Evolutionary conservation across 2,797 vertebrate genomes (phyloP).

Genomic region (Labeo calbasu): DNA sequence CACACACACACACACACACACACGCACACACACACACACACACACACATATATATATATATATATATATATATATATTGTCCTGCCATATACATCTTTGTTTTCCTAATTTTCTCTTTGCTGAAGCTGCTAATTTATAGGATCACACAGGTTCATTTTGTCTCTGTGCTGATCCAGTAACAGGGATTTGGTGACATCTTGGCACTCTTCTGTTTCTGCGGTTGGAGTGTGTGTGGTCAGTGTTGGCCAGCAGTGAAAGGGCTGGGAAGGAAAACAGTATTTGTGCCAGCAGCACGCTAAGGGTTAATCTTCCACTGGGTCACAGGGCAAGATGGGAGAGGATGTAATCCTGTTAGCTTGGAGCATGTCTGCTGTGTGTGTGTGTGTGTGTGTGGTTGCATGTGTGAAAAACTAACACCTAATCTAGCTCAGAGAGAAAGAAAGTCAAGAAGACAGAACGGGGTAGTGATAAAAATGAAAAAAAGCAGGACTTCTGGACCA

Average conservation of each 20-base stretch:
- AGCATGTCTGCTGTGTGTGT: not conserved
- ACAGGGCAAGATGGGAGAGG: slow-evolving; percentile 47
- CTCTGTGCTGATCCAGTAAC: not conserved
- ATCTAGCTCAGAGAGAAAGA: slow-evolving; percentile 40
- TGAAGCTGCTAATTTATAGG: not conserved
- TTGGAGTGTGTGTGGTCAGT: slow-evolving; percentile 29
- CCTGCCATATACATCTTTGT: not conserved
- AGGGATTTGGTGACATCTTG: slow-evolving; percentile 1
- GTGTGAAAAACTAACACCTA: slow-evolving; percentile 39
- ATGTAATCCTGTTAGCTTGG: slow-evolving; percentile 52
- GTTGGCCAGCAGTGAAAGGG: slow-evolving; percentile 31
- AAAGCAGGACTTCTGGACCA: not conserved
- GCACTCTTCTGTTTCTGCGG: slow-evolving; percentile 20
- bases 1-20: too few species aligned
- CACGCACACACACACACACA: too few species aligned
- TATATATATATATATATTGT: not conserved
- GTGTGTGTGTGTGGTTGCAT: slow-evolving; percentile 35
- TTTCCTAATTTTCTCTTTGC: not conserved
- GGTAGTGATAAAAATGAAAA: not conserved
- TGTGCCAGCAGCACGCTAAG: slow-evolving; percentile 28
- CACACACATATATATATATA: too few species aligned
- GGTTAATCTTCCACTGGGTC: slow-evolving; percentile 54
- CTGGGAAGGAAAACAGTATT: slow-evolving; percentile 18
- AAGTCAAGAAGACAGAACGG: slow-evolving; percentile 3
- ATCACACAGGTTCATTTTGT: not conserved